phyloP scores from a whole-genome alignment of 2,888 invertebrate genomes.

The Nebria brevicollis region DNA sequence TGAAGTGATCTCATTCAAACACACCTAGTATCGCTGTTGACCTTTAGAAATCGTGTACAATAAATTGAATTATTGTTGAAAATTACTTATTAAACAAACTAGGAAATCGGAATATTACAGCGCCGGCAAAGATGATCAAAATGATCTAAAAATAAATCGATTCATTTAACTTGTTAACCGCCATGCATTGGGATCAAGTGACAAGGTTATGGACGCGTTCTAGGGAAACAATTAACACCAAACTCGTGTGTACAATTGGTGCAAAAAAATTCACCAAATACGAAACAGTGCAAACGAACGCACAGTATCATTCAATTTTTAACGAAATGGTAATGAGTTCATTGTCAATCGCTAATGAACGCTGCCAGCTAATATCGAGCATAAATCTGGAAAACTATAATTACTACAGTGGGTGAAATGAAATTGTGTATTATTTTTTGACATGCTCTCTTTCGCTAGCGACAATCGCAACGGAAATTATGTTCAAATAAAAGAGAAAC shows the following conservation, averaged over 20 bases:
- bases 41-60: not conserved
- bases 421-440: not conserved
- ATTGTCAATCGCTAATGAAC: too few species aligned
- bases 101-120: not conserved
- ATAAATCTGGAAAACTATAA: too few species aligned
- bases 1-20: not conserved
- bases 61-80: not conserved
- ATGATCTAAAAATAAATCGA: slow-evolving; percentile 18
- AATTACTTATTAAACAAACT: not conserved
- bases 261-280: not conserved
- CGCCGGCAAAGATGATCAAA: not conserved
- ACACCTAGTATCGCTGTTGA: not conserved
- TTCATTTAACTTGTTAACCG: slow-evolving; percentile 13
- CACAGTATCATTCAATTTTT: not conserved
- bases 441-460: not conserved
- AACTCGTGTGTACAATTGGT: not conserved
- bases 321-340: too few species aligned
- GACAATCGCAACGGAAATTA: not conserved
- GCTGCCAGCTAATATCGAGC: too few species aligned
- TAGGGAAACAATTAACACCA: slow-evolving; percentile 7
- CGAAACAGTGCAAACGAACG: not conserved
- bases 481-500: not conserved
- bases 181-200: slow-evolving; percentile 17
- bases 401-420: not conserved
- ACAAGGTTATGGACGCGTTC: slow-evolving; percentile 17